Conservation (phyloP, 1,140 invertebrate species). For the Delia radicum region DNA sequence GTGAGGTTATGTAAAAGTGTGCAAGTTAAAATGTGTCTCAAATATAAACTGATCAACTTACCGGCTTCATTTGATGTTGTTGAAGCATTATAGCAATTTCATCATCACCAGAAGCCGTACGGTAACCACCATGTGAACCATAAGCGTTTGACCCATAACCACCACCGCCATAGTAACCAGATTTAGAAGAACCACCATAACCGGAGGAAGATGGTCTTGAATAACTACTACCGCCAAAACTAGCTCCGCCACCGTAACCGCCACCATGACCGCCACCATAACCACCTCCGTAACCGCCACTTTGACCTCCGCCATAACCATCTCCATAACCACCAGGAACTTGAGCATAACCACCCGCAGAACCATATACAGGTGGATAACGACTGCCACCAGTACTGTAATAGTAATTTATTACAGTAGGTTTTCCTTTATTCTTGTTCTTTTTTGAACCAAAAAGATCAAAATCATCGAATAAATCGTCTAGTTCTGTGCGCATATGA, state of each 20-base stretch:
- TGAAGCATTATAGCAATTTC: conserved; percentile 46
- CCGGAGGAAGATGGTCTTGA: neutral
- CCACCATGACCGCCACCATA: conserved; percentile 8
- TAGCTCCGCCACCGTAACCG: conserved; percentile 27
- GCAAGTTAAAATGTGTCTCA: neutral
- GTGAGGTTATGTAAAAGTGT: neutral
- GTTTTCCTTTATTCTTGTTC: conserved; percentile 29
- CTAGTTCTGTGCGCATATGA: conserved; percentile 29
- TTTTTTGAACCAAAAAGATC: conserved; percentile 35
- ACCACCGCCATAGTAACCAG: conserved; percentile 13
- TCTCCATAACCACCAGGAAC: neutral
- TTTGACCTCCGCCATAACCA: neutral
- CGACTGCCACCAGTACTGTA: conserved; percentile 12
- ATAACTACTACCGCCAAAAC: conserved; percentile 26
- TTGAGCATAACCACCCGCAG: neutral
- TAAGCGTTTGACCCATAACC: conserved; percentile 17
- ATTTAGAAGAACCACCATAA: neutral
- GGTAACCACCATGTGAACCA: conserved; percentile 29
- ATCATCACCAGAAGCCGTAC: conserved; percentile 47
- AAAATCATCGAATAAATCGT: conserved; percentile 25
- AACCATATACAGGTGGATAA: neutral
- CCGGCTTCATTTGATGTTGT: conserved; percentile 39
- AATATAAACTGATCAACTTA: conserved; percentile 30
- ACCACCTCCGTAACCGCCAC: neutral
- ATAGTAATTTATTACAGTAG: conserved; percentile 26